Evolutionary conservation across 2,797 vertebrate species (phyloP).

Genomic region (Sebastes taczanowskii): DNA sequence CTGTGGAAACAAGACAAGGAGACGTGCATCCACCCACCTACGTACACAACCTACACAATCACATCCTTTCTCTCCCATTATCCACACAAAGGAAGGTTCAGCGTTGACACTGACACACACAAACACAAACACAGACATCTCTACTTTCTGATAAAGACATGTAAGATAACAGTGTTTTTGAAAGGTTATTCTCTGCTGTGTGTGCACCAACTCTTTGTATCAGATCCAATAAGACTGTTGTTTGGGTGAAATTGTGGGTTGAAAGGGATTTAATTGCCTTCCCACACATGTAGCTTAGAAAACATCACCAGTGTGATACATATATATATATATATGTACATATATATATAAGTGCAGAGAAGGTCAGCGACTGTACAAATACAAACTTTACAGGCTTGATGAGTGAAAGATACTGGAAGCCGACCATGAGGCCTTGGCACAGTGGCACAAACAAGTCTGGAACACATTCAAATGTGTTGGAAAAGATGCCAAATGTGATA

Average conservation of each 20-base stretch:
- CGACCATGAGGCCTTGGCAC: slow-evolving; percentile 1
- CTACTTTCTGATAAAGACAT: slow-evolving; percentile 18
- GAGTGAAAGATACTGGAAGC: neutral
- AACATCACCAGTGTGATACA: neutral
- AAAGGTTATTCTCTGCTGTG: slow-evolving; percentile 30
- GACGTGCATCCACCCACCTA: slow-evolving; percentile 16
- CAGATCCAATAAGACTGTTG: neutral
- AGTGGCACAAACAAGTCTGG: slow-evolving; percentile 8
- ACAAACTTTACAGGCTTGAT: neutral
- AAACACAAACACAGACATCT: slow-evolving; percentile 2
- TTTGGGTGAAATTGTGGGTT: slow-evolving; percentile 1
- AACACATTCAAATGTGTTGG: slow-evolving; percentile 23
- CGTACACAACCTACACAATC: slow-evolving; percentile 21
- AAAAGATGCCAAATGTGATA: slow-evolving; percentile 18
- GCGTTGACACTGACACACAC: slow-evolving; percentile 3
- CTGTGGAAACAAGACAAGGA: slow-evolving; percentile 30
- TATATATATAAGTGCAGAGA: slow-evolving; percentile 5
- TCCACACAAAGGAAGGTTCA: slow-evolving; percentile 5
- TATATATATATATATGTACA: neutral
- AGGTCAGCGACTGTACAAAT: slow-evolving; percentile 1
- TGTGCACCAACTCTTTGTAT: neutral
- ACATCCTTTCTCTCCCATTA: slow-evolving; percentile 3
- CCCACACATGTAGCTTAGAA: neutral
- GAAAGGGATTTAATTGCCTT: slow-evolving; percentile 5
- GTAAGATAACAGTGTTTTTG: slow-evolving; percentile 17